A percentile compares a stretch with the other conserved stretches of the same genome.
Conservation (phyloP, 2,113 vertebrate genomes). For the Isichthys henryi region DNA sequence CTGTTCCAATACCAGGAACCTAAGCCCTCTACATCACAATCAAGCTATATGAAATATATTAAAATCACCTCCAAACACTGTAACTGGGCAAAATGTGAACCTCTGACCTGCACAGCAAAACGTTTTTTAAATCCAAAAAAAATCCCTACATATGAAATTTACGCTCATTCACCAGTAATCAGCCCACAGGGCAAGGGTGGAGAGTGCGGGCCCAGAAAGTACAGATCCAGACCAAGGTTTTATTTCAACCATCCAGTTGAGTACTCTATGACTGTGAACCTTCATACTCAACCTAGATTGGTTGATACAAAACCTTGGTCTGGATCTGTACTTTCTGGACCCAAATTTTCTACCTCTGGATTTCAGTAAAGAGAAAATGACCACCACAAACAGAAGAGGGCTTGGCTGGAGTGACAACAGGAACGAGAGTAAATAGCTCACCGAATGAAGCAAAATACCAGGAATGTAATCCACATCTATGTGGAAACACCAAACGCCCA, state of each 20-base stretch:
- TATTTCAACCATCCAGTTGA: too few relatives aligned
- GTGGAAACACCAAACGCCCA: background rate
- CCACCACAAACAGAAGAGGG: background rate
- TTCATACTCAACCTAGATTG: too few relatives aligned
- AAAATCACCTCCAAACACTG: background rate
- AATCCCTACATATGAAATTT: background rate
- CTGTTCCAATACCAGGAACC: background rate
- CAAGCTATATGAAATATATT: background rate
- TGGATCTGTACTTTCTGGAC: too few relatives aligned
- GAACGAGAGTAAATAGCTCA: background rate
- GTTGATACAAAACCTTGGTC: too few relatives aligned
- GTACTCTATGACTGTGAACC: too few relatives aligned
- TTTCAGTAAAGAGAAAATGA: background rate
- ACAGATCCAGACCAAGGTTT: too few relatives aligned
- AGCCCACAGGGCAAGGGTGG: background rate
- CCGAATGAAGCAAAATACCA: background rate
- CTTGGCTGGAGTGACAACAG: background rate
- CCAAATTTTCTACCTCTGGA: too few relatives aligned
- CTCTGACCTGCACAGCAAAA: background rate
- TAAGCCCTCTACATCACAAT: background rate
- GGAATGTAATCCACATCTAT: background rate
- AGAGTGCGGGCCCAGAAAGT: background rate
- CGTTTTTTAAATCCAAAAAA: background rate
- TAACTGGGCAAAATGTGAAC: background rate
- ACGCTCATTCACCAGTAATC: background rate